A percentile compares a stretch with the other conserved stretches of the same genome.
Conservation (phyloP, 2,113 vertebrate genomes). For the Ophthalmolycus amberensis region DNA sequence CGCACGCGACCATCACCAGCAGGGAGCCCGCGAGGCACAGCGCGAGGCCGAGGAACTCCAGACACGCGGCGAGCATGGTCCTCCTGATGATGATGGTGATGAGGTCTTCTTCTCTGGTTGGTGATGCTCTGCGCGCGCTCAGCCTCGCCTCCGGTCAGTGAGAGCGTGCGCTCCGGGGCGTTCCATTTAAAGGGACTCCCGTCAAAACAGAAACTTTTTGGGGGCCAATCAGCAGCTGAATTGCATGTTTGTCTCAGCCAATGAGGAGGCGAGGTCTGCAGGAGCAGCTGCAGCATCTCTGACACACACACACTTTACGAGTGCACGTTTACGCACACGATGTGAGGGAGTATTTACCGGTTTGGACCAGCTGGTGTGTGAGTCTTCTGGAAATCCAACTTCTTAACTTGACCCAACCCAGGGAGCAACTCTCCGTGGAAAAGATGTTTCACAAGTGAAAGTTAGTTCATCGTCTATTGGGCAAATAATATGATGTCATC, state of each 20-base stretch:
- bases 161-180: neutral
- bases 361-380: neutral
- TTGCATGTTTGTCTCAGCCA: constrained; percentile 50
- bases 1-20: constrained; percentile 91
- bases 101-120: neutral
- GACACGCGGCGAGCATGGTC: constrained; percentile 86
- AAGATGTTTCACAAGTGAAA: neutral
- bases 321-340: too few species aligned
- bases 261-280: constrained; percentile 17
- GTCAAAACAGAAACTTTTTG: constrained; percentile 39
- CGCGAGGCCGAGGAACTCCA: constrained; percentile 89
- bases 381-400: too few species aligned
- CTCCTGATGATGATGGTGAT: too few species aligned
- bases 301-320: too few species aligned
- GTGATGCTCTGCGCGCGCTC: neutral
- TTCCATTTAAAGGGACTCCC: neutral
- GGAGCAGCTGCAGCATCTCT: neutral
- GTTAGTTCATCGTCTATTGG: too few species aligned
- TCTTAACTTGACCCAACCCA: too few species aligned
- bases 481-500: too few species aligned
- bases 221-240: constrained; percentile 51
- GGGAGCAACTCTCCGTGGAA: neutral
- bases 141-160: neutral
- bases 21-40: constrained; percentile 88
- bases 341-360: neutral